Base-by-base conservation (phyloP, 2,113 vertebrate species). In the Tupaia chinensis region DNA sequence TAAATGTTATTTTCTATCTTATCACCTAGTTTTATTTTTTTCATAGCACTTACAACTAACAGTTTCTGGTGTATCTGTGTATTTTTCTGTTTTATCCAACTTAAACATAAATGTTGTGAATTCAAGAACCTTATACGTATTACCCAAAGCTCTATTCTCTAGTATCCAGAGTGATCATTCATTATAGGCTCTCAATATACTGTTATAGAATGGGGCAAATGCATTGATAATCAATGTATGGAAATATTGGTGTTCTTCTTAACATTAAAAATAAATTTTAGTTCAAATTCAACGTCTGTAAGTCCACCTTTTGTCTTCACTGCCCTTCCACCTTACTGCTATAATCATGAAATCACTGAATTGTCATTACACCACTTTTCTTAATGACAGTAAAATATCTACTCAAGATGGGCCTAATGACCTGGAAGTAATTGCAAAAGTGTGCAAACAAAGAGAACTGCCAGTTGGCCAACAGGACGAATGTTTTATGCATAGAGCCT, bases 391-490 rank as follows among this genome's bases (percentile, higher is more conserved):
- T 97, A 97, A 98, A 97, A 96, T 97, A 98, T 95, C 97, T 98
- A 89, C 83, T 98, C 85, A 95, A 95, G 95, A 97, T 97, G 87
- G 94, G 89, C 97, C 96, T 98, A 98, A 98, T 98, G 98, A 98
- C 97, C 97, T 98, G 97, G 97, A 98, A 98, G 97, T 97, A 98
- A 98, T 98, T 98, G 97, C 89, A 94, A 95, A 96, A 98, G 95
- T 97, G 97, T 98, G 94, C 87, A 97, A 98, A 98, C 97, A 98
- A 98, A 98, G 97, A 97, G 96, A 98, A 77, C 96, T 97, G 97
- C 95, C 97, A 96, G 78, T 97, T 97, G 97, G 80, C 93, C 98
- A 98, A 92, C 82, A 97, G 72, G 84, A 91, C 93, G 97, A 94
- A 91, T 98, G 96, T 97, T 98, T 98, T 98, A 97, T 98, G 95